Evolutionary conservation across 2,797 vertebrate genomes (phyloP).

Genomic region (Vipera ursinii): DNA sequence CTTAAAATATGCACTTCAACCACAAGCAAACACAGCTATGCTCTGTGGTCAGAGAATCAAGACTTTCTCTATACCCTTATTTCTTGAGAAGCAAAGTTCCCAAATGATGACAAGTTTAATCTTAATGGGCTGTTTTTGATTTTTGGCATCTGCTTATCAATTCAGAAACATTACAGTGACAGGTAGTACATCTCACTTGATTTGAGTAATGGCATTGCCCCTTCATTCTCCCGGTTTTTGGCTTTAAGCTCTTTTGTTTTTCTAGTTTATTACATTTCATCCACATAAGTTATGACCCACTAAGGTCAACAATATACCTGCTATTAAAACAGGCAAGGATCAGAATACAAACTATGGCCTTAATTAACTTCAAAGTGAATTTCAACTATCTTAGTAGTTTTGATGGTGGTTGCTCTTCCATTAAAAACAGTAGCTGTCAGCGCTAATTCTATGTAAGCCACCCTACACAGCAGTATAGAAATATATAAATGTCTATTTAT

Average conservation of each 20-base stretch:
- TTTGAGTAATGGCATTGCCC: constrained; percentile 41
- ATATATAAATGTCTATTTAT: not conserved
- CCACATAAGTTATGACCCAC: constrained; percentile 39
- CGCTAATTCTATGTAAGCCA: not conserved
- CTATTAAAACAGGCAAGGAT: not conserved
- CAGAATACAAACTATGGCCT: constrained; percentile 21
- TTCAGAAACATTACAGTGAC: not conserved
- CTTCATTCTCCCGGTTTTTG: constrained; percentile 1
- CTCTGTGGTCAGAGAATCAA: constrained; percentile 4
- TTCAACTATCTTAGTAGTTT: constrained; percentile 22
- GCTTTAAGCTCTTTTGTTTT: constrained; percentile 40
- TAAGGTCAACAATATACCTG: constrained; percentile 20
- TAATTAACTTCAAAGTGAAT: constrained; percentile 23
- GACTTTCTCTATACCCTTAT: not conserved
- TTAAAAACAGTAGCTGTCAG: not conserved
- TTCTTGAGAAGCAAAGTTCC: constrained; percentile 8
- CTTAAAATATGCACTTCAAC: not conserved
- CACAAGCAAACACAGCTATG: not conserved
- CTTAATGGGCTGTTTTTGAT: not conserved
- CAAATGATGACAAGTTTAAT: constrained; percentile 5
- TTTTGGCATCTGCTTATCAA: constrained; percentile 29
- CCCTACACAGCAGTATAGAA: not conserved
- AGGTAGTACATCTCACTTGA: not conserved
- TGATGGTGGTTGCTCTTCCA: not conserved
- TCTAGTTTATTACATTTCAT: constrained; percentile 43